These are phyloP conservation scores for Galerucella calmariensis DNA, from an alignment of 2,888 invertebrate species.

Conservation along the genomic window DNA sequence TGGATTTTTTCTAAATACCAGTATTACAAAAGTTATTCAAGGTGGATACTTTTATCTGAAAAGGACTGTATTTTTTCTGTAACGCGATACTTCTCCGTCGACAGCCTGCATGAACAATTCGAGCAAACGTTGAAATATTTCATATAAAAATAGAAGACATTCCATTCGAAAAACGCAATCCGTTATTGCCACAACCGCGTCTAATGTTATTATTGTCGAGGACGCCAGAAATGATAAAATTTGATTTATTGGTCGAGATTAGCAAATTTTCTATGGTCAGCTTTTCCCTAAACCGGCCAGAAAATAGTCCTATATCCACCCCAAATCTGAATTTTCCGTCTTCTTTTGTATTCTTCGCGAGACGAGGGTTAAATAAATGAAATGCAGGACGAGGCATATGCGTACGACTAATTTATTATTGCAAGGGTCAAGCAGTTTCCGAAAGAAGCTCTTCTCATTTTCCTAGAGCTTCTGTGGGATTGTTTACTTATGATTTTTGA, in stretches of 20 bases:
- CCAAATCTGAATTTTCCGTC: conserved; percentile 42
- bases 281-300: conserved; percentile 48
- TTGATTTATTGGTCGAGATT: conserved; percentile 53
- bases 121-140: conserved; percentile 11
- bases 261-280: conserved; percentile 53
- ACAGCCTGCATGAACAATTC: too few species aligned
- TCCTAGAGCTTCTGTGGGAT: neutral
- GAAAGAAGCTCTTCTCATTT: neutral
- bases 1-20: too few species aligned
- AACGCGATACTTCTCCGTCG: too few species aligned
- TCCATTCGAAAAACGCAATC: conserved; percentile 27
- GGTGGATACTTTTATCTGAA: too few species aligned
- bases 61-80: too few species aligned
- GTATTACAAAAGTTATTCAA: too few species aligned
- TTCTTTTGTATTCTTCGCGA: conserved; percentile 39
- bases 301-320: conserved; percentile 47
- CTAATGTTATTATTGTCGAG: conserved; percentile 41
- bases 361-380: conserved; percentile 41
- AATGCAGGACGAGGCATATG: conserved; percentile 39
- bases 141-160: conserved; percentile 23
- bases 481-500: neutral
- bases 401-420: conserved; percentile 27
- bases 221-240: conserved; percentile 44
- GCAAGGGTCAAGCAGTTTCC: conserved; percentile 11
- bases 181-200: conserved; percentile 41